Conservation (phyloP, 2,888 invertebrate genomes). For the Zaprionus lineosus region DNA sequence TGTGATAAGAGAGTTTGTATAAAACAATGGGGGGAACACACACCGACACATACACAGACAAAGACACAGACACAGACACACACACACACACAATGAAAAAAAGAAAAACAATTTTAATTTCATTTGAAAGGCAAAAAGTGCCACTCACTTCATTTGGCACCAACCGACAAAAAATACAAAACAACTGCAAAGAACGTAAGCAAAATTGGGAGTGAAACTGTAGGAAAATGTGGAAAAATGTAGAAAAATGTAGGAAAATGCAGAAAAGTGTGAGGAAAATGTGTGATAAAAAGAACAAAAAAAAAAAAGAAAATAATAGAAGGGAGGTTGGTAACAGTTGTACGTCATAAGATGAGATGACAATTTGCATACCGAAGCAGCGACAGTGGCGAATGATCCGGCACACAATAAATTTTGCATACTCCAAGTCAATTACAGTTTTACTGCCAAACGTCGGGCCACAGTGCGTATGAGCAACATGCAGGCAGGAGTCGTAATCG, state of each 20-base stretch:
- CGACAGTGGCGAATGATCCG: constrained; percentile 25
- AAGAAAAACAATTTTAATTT: constrained; percentile 52
- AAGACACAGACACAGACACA: background rate
- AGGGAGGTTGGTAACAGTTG: constrained; percentile 38
- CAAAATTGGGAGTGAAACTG: constrained; percentile 1
- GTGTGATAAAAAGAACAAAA: constrained; percentile 14
- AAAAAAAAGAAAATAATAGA: too few relatives aligned
- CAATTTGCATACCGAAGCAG: constrained; percentile 74
- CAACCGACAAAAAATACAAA: constrained; percentile 13
- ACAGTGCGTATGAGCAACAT: constrained; percentile 54
- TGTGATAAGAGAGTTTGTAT: constrained; percentile 49
- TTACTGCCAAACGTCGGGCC: constrained; percentile 25
- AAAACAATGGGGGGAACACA: constrained; percentile 41
- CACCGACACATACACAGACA: background rate
- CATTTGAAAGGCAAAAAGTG: constrained; percentile 66
- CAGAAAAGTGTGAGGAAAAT: background rate
- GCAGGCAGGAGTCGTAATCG: constrained; percentile 3
- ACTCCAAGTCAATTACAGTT: constrained; percentile 69
- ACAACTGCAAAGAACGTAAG: constrained; percentile 3
- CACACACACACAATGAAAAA: constrained; percentile 7
- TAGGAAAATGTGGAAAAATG: constrained; percentile 18
- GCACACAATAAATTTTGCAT: constrained; percentile 70
- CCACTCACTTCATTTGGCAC: constrained; percentile 62
- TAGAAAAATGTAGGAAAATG: constrained; percentile 6
- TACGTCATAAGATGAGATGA: constrained; percentile 50